Evolutionary conservation across 2,888 invertebrate genomes (phyloP).

Genomic region (Monopis laevigella): DNA sequence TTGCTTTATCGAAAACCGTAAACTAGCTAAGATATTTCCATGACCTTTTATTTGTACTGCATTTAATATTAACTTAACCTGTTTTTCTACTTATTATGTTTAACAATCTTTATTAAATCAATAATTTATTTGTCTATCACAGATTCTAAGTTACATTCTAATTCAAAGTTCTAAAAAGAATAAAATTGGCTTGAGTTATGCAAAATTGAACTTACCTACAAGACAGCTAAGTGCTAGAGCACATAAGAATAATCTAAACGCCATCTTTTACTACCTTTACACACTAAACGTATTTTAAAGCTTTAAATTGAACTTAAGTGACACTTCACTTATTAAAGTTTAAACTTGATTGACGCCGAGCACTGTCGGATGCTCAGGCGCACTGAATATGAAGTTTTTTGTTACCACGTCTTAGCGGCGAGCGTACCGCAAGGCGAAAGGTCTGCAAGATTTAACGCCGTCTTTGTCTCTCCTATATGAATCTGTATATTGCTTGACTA

Average conservation of each 20-base stretch:
- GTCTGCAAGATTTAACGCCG: not conserved
- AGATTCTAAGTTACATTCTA: not conserved
- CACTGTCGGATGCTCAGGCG: conserved; percentile 11
- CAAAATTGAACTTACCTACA: conserved; percentile 38
- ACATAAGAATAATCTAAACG: conserved; percentile 40
- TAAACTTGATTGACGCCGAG: conserved; percentile 17
- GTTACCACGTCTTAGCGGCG: conserved; percentile 4
- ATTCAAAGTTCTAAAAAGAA: not conserved
- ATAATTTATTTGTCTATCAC: too few relatives aligned
- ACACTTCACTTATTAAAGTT: conserved; percentile 20
- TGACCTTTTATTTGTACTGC: too few relatives aligned
- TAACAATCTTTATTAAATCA: too few relatives aligned
- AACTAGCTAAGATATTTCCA: too few relatives aligned
- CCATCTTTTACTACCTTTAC: conserved; percentile 36
- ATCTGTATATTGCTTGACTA: not conserved
- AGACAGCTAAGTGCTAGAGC: conserved; percentile 41
- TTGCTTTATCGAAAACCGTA: too few relatives aligned
- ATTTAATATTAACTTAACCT: too few relatives aligned
- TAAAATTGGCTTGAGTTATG: not conserved
- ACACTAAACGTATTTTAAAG: not conserved
- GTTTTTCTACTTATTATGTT: too few relatives aligned
- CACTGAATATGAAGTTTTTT: conserved; percentile 8
- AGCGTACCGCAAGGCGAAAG: too few relatives aligned
- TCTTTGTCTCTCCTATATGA: conserved; percentile 2
- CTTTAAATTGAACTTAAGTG: not conserved